phyloP scores from a whole-genome alignment of 2,113 vertebrate genomes.

The Bettongia penicillata region DNA sequence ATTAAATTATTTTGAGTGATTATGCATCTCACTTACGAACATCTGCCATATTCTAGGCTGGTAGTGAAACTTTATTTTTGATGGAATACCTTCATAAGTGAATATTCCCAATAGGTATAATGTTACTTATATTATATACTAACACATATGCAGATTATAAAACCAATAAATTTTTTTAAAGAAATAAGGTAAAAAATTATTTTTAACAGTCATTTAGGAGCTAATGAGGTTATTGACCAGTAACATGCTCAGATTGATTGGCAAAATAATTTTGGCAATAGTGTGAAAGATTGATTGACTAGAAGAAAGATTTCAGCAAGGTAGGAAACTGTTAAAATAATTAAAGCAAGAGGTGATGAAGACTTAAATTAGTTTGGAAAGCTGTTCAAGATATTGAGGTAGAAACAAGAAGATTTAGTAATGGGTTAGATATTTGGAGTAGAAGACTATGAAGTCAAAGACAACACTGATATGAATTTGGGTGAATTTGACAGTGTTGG shows the following conservation, averaged over 20 bases:
- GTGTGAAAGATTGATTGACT: background rate
- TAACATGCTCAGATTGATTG: too few relatives aligned
- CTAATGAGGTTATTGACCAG: background rate
- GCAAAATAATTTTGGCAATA: background rate
- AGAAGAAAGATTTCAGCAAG: background rate
- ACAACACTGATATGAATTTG: background rate
- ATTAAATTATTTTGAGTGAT: background rate
- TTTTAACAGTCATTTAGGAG: background rate
- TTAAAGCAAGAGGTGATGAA: background rate
- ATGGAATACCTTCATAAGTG: background rate
- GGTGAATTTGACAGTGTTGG: background rate
- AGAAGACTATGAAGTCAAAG: background rate
- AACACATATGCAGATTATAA: background rate
- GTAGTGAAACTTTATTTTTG: background rate
- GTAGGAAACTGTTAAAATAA: background rate
- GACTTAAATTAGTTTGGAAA: background rate
- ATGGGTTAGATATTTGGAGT: background rate
- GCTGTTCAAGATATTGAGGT: background rate
- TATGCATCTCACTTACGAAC: background rate
- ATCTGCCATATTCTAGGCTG: background rate
- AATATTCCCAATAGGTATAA: background rate
- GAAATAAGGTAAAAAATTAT: too few relatives aligned
- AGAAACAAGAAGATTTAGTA: background rate
- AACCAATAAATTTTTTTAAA: background rate
- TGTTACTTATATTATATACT: background rate